These are phyloP conservation scores for Rugalucina vietnamica DNA, from an alignment of 2,888 invertebrate genomes.

Conservation along the genomic window DNA sequence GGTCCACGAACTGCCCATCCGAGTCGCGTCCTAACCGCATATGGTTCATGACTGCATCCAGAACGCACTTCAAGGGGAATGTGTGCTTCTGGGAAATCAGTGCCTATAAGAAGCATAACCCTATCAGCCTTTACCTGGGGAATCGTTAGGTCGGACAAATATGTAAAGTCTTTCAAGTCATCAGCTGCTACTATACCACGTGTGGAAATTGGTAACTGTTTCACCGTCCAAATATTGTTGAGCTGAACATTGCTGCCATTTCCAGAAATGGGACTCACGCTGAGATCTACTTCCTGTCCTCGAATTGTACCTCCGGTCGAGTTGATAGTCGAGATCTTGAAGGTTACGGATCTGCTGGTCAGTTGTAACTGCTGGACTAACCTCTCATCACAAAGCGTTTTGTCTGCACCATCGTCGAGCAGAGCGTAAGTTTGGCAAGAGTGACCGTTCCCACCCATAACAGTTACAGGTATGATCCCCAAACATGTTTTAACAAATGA, in stretches of 20 bases:
- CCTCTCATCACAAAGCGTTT: conserved; percentile 35
- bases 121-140: not conserved
- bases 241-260: not conserved
- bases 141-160: not conserved
- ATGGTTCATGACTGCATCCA: conserved; percentile 23
- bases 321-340: conserved; percentile 1
- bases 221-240: conserved; percentile 22
- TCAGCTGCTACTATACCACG: not conserved
- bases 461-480: conserved; percentile 21
- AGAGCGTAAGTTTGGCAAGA: conserved; percentile 18
- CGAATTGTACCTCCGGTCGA: conserved; percentile 7
- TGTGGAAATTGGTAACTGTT: conserved; percentile 14
- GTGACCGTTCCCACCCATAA: conserved; percentile 8
- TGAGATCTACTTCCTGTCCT: conserved; percentile 8
- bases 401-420: conserved; percentile 35
- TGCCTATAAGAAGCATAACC: conserved; percentile 45
- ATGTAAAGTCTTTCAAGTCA: conserved; percentile 1
- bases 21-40: conserved; percentile 24
- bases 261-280: not conserved
- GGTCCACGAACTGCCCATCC: conserved; percentile 40
- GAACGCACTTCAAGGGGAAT: conserved; percentile 27
- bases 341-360: conserved; percentile 14
- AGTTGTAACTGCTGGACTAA: conserved; percentile 8
- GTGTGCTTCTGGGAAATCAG: conserved; percentile 33
- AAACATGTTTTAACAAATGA: not conserved